These are phyloP conservation scores for Ictalurus punctatus DNA, from an alignment of 2,113 vertebrate species.

Conservation along the genomic window DNA sequence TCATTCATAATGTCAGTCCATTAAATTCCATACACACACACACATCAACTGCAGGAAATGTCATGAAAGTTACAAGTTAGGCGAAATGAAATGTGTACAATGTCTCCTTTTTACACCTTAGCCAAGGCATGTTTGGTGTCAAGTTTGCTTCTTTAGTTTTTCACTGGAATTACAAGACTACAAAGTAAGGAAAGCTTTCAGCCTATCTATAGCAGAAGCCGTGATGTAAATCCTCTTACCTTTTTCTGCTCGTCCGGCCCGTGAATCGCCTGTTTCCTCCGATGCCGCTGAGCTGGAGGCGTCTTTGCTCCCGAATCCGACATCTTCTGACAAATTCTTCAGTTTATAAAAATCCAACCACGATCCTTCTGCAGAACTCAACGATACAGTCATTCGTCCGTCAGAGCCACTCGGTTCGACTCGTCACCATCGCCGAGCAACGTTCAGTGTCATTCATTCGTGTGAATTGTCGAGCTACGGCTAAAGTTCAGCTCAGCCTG, in stretches of 20 bases:
- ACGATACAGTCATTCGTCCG: not conserved
- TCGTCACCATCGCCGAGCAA: not conserved
- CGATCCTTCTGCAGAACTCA: not conserved
- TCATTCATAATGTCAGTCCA: not conserved
- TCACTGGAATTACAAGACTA: not conserved
- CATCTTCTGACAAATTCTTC: conserved; percentile 77
- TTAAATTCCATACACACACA: not conserved
- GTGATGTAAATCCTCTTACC: conserved; percentile 74
- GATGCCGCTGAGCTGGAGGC: conserved; percentile 83
- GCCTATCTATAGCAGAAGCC: not conserved
- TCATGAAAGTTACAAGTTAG: not conserved
- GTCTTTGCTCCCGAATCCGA: conserved; percentile 82
- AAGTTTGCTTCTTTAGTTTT: not conserved
- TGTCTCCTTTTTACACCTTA: not conserved
- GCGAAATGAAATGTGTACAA: not conserved
- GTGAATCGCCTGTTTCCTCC: conserved; percentile 86
- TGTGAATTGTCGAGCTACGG: not conserved
- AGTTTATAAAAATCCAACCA: conserved; percentile 28
- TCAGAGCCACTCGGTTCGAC: conserved; percentile 7
- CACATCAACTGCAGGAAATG: not conserved
- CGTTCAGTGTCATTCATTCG: not conserved
- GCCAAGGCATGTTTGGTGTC: not conserved
- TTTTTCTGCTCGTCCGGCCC: conserved; percentile 96
- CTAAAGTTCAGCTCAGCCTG: not conserved
- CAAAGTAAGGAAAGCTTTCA: not conserved